phyloP scores from a whole-genome alignment of 2,797 vertebrate genomes.

The Acanthornis magna region DNA sequence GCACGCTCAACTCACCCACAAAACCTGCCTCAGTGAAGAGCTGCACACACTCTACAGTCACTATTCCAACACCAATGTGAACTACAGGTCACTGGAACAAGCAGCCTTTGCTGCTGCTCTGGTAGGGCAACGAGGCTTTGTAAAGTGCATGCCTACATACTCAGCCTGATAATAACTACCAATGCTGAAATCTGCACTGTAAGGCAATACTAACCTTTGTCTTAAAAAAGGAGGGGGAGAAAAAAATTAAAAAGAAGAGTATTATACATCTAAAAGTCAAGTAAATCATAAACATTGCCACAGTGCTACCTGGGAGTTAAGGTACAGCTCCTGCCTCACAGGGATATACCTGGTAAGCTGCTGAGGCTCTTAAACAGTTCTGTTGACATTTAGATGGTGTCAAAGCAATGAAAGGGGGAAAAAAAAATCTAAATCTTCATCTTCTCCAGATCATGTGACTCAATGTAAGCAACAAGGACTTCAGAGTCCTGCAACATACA shows the following conservation, averaged over 20 bases:
- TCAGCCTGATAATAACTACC: background rate
- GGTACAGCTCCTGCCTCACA: background rate
- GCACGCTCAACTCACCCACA: background rate
- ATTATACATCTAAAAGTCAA: background rate
- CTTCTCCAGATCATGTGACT: background rate
- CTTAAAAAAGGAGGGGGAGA: background rate
- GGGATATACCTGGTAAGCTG: background rate
- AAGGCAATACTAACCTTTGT: background rate
- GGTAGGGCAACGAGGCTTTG: background rate
- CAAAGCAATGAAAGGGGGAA: background rate
- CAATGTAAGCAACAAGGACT: background rate
- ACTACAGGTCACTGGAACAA: background rate
- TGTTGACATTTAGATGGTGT: background rate
- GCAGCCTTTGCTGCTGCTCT: background rate
- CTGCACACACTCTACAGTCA: background rate
- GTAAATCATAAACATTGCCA: background rate
- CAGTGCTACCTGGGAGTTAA: background rate
- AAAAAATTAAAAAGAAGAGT: background rate
- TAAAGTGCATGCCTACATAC: background rate
- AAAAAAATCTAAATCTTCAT: background rate
- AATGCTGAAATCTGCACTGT: background rate
- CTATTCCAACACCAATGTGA: background rate
- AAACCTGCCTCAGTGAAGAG: background rate
- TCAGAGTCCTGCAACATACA: conserved; percentile 36
- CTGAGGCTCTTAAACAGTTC: background rate